These are phyloP conservation scores for Apomyelois bistriatella DNA, from an alignment of 2,888 invertebrate species.

Conservation along the genomic window DNA sequence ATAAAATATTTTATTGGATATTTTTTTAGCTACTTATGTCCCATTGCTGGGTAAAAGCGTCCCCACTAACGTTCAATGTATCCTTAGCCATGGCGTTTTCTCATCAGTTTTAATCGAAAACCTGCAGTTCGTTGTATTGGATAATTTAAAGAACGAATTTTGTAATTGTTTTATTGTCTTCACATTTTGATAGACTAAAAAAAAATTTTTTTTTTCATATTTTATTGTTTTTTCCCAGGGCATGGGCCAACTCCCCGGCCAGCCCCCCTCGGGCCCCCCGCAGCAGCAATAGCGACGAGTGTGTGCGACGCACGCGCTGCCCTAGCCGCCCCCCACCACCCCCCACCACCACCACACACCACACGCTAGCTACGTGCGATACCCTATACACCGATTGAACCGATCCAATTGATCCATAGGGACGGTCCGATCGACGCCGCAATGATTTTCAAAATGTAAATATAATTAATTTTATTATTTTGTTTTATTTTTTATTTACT, in stretches of 20 bases:
- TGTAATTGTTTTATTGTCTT: no score
- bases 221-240: constrained; percentile 41
- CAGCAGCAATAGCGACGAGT: constrained; percentile 74
- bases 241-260: constrained; percentile 68
- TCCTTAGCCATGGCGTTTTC: no score
- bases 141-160: no score
- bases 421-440: constrained; percentile 10
- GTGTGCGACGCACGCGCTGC: constrained; percentile 38
- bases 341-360: constrained; percentile 17
- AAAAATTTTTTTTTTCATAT: no score
- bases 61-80: no score
- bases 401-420: not conserved
- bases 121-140: no score
- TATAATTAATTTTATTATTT: constrained; percentile 5
- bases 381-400: constrained; percentile 11
- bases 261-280: constrained; percentile 64
- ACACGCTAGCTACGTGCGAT: constrained; percentile 12
- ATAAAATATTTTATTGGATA: no score
- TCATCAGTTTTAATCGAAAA: no score
- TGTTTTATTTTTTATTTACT: constrained; percentile 6
- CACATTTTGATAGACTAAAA: no score
- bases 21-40: no score
- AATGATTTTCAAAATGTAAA: constrained; percentile 15
- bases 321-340: constrained; percentile 20
- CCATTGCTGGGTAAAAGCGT: no score